A percentile compares a stretch with the other conserved stretches of the same genome.
phyloP scores from a whole-genome alignment of 2,888 invertebrate species.

The Eupithecia exiguata region DNA sequence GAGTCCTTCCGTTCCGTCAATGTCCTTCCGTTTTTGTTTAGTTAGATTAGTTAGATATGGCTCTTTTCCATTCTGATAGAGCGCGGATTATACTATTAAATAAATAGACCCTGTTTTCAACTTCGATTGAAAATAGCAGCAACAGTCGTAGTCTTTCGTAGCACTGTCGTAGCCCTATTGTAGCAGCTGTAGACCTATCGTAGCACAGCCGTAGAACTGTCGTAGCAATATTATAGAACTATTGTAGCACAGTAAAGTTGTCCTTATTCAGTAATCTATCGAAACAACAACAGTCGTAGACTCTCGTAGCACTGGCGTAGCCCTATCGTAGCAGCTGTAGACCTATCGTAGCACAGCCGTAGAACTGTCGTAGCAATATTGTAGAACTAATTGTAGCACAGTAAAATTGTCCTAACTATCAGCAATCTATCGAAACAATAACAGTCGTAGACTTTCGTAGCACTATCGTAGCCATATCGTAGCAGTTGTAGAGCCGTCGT shows the following conservation, averaged over 20 bases:
- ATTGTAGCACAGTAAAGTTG: neutral
- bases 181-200: neutral
- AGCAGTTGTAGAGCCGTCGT: neutral
- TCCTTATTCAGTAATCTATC: no score
- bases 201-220: neutral
- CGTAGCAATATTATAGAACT: neutral
- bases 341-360: neutral
- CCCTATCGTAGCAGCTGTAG: neutral
- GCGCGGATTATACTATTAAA: no score
- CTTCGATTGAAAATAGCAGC: neutral
- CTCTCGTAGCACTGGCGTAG: neutral
- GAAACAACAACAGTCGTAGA: neutral
- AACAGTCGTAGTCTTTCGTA: neutral
- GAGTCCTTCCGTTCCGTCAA: no score
- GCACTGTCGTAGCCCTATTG: neutral
- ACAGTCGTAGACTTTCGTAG: neutral
- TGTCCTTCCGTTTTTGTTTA: no score
- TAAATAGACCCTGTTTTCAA: no score
- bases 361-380: neutral
- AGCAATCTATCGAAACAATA: no score
- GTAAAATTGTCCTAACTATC: no score
- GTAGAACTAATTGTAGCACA: neutral
- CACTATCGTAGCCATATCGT: neutral
- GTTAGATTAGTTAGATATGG: no score
- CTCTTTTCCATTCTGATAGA: no score